These are phyloP conservation scores for Nomada fabriciana DNA, from an alignment of 2,888 invertebrate genomes.

Conservation along the genomic window DNA sequence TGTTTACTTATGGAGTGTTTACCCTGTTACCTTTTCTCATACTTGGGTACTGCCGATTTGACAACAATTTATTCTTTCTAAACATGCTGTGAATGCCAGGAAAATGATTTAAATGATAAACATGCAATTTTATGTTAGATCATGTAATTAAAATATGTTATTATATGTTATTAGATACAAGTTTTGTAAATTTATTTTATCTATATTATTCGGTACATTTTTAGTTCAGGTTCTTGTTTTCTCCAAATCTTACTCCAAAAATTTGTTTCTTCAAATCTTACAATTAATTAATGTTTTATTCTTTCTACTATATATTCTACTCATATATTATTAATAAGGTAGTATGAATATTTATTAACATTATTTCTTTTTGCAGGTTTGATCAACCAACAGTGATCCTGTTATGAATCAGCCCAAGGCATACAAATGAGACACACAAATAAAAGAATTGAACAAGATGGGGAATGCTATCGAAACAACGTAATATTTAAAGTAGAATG, in stretches of 20 bases:
- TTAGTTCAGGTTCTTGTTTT: background rate
- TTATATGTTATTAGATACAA: background rate
- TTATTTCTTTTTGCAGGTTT: constrained; percentile 45
- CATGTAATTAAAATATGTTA: background rate
- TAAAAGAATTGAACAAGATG: constrained; percentile 34
- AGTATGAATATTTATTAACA: background rate
- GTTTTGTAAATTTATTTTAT: background rate
- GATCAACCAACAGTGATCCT: constrained; percentile 11
- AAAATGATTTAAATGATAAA: background rate
- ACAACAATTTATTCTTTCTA: background rate
- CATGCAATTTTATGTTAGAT: background rate
- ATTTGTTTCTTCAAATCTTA: background rate
- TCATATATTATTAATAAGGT: background rate
- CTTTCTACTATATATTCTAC: no score
- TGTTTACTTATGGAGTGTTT: background rate
- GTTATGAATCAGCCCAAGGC: constrained; percentile 7
- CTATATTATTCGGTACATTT: background rate
- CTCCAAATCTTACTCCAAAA: background rate
- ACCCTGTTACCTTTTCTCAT: background rate
- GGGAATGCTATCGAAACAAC: constrained; percentile 52
- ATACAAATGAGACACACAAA: constrained; percentile 12
- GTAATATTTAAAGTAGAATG: constrained; percentile 35
- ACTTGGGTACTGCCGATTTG: background rate
- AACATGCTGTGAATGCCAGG: background rate
- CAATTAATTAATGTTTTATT: background rate